Evolutionary conservation across 2,113 vertebrate genomes (phyloP), one percentile per base, ranked within the genome.

Genomic region (Chaetorhynchus papuensis): DNA sequence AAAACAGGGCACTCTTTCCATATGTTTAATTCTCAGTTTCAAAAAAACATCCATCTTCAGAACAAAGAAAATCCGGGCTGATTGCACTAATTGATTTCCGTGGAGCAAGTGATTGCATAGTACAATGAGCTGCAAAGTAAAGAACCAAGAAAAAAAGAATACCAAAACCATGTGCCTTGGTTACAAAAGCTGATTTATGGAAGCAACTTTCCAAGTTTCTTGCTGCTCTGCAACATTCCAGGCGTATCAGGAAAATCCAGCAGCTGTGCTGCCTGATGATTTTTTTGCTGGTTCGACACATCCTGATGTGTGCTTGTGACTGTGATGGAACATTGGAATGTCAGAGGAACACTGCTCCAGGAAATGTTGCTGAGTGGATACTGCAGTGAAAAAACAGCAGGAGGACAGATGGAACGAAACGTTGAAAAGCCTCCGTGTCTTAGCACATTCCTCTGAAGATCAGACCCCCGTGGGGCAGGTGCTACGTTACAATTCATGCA

Each of bases 61-160:
- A 96, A 94, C 70, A 88, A 92, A 92, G 74, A 72, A 94, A 90
- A 65, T 83, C 42, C 35, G 39, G 63, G 39, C 72, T 91, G 87
- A 96, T 94, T 87, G 69, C 72, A 78, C 56, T 94, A 96, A 96
- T 89, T 95, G 89, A 91, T 94, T 96, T 87, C 69, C 47, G 81
- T 75, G 56, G 76, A 94, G 84, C 37, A 74, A 91, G 56, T 82
- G 89, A 87, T 91, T 91, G 64, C 65, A 71, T 35, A 66, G 53
- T 17, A 7, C 69, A 87, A 56, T 7, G 33, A 82, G 60, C 50
- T 96, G 68, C 80, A 94, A 84, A 80, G 66, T 53, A 86, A 82
- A 86, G 76, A 88, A 90, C 68, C 22, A 54, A 63, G 69, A 4
- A 41, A 74, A 30, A 53, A n/a, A 60, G 45, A 77, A 68, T n/a